These are phyloP conservation scores for Polyergus mexicanus DNA, from an alignment of 1,140 invertebrate genomes.

Conservation along the genomic window DNA sequence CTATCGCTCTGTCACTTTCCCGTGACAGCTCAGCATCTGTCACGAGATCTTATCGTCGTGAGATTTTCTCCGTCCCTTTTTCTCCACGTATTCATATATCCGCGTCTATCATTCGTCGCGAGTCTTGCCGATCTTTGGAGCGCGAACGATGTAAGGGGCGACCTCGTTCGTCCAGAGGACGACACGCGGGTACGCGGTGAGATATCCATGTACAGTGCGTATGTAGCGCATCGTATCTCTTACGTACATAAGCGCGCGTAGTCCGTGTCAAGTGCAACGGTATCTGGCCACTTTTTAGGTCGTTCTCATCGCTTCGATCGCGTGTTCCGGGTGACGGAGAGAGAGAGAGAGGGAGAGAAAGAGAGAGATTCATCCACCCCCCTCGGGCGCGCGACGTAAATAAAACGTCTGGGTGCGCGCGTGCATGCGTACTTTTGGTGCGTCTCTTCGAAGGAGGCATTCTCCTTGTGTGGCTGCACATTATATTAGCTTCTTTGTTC, in stretches of 20 bases:
- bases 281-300: slow-evolving; percentile 68
- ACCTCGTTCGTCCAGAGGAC: background rate
- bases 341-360: background rate
- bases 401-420: slow-evolving; percentile 19
- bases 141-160: background rate
- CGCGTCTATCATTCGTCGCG: background rate
- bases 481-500: background rate
- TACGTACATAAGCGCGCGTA: background rate
- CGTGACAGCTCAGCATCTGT: no score
- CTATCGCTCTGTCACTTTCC: background rate
- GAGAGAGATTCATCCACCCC: background rate
- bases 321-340: slow-evolving; percentile 42
- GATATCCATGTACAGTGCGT: background rate
- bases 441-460: background rate
- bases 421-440: background rate
- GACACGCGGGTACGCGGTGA: background rate
- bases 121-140: background rate
- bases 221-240: background rate
- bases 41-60: background rate
- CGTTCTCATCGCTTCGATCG: slow-evolving; percentile 39
- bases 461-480: no score
- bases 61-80: background rate
- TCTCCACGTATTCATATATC: background rate
- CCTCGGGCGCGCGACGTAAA: slow-evolving; percentile 34
- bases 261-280: slow-evolving; percentile 54